Conservation (phyloP, 2,797 vertebrate genomes). For the Siniperca obscura region DNA sequence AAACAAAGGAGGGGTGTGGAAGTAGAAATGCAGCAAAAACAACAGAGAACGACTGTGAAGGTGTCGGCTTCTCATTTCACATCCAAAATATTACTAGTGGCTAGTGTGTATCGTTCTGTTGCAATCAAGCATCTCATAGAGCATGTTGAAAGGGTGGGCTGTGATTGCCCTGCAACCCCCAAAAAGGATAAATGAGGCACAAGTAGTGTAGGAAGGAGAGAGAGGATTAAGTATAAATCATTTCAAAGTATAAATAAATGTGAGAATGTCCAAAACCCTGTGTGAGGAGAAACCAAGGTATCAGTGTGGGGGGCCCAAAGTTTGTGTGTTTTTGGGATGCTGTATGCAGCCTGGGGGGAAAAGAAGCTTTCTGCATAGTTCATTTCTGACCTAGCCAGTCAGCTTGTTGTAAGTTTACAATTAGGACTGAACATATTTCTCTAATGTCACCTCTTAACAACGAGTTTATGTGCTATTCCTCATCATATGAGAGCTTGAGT, state of each 20-base stretch:
- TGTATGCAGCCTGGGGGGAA: background rate
- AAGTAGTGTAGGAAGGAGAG: conserved; percentile 1
- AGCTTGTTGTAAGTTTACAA: conserved; percentile 7
- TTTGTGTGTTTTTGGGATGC: conserved; percentile 26
- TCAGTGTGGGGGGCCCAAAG: background rate
- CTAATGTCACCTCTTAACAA: background rate
- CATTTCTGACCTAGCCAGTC: conserved; percentile 10
- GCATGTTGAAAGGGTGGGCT: background rate
- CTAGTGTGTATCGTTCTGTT: conserved; percentile 1
- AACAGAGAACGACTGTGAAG: background rate
- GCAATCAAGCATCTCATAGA: background rate
- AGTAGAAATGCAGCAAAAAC: background rate
- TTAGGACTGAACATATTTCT: background rate
- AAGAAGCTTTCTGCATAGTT: conserved; percentile 6
- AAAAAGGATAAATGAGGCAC: conserved; percentile 25
- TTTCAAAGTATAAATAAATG: conserved; percentile 1
- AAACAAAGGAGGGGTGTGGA: background rate
- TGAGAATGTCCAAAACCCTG: conserved; percentile 3
- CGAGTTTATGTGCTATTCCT: background rate
- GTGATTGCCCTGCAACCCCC: conserved; percentile 12
- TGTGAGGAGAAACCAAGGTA: background rate
- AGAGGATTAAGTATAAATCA: background rate
- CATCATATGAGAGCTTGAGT: background rate
- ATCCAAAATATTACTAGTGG: background rate
- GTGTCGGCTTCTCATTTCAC: conserved; percentile 3